These are phyloP conservation scores for Habropoda laboriosa DNA, from an alignment of 1,140 invertebrate genomes.

Conservation along the genomic window DNA sequence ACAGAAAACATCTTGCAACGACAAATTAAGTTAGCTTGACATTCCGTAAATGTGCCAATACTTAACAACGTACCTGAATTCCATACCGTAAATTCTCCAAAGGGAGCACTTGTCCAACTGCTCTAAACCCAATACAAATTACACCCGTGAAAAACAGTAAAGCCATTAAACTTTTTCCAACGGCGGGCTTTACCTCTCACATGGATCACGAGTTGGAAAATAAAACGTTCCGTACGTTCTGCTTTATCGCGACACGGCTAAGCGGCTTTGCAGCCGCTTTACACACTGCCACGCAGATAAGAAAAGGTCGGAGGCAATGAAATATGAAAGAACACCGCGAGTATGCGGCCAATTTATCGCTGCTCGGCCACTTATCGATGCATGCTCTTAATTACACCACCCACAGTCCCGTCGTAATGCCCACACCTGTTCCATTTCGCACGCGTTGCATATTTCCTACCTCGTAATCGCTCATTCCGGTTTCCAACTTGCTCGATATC, in stretches of 20 bases:
- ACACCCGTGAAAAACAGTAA: neutral
- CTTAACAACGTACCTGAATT: too few species aligned
- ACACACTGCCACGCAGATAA: neutral
- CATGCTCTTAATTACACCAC: neutral
- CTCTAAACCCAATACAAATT: too few species aligned
- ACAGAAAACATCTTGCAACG: too few species aligned
- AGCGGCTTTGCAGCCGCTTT: neutral
- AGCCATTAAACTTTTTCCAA: too few species aligned
- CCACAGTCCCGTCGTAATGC: neutral
- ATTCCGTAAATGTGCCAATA: too few species aligned
- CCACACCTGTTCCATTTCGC: too few species aligned
- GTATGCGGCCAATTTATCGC: conserved; percentile 6
- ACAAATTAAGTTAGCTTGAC: too few species aligned
- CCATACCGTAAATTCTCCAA: too few species aligned
- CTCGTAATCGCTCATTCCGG: neutral
- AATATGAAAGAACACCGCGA: conserved; percentile 1
- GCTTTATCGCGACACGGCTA: neutral
- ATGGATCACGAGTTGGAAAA: neutral
- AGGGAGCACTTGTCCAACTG: too few species aligned
- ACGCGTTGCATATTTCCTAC: too few species aligned
- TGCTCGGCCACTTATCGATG: conserved; percentile 13
- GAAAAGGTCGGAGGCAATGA: conserved; percentile 7
- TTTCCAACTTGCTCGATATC: too few species aligned
- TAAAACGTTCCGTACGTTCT: neutral
- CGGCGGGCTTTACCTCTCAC: neutral